Base-by-base conservation (phyloP, 1,140 invertebrate species). In the Diploscapter pachys region DNA sequence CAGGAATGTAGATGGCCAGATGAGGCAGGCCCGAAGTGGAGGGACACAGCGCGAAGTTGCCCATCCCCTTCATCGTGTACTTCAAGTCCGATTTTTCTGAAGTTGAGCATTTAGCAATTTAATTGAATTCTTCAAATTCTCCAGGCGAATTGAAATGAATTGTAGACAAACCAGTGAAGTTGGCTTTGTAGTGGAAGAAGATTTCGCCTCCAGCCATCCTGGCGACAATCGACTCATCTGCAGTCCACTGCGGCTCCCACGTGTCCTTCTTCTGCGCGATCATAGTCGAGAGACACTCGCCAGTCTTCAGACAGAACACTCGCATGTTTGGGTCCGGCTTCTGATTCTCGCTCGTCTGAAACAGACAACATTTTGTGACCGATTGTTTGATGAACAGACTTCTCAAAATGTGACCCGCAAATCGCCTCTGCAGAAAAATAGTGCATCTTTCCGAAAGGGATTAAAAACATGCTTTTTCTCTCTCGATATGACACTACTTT, bases 171-270 rank as follows among this genome's bases (percentile, higher is more conserved):
- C 54, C 71, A 85, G 83, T 81, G 56, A 81, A 82, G 53, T 78
- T 73, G 51, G 62, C 71, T 67, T 76, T 75, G 50, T 81, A 75
- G 69, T 81, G 78, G 62, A 85, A 78, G 11, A 79, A 72, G 11
- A 86, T 56, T 68, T 84, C 83, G 31, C 79, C 80, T 31, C 82
- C 83, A 49, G 71, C 63, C 56, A 83, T 51, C 49, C 81, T 57
- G 11, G 81, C 9, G 11, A 66, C 69, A 48, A 79, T 64, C 4
- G 67, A 65, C 53, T 85, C 81, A 68, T 86, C 84, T 31, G 80
- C 83, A 31, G 78, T 80, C 63, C 82, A 83, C 31, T 82, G 75
- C 4, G 83, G 82, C 59, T 72, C 63, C 83, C 83, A 84, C 8
- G 63, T 11, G 5, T 13, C 81, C 71, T 81, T 73, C 63, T 81